Evolutionary conservation across 2,888 invertebrate species (phyloP).

Genomic region (Gandaritis pyraliata): DNA sequence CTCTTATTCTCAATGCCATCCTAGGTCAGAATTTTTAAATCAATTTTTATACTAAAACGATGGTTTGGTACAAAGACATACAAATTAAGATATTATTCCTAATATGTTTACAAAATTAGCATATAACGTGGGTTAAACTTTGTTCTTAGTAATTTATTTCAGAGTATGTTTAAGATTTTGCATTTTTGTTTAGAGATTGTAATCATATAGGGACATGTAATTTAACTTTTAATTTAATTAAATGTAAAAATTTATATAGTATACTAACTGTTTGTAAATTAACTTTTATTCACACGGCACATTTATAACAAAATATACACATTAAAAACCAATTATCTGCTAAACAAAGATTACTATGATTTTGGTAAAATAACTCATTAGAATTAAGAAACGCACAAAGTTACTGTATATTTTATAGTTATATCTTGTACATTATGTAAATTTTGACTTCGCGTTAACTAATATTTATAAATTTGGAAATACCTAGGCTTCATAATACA

Average conservation of each 20-base stretch:
- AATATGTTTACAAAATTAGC: constrained; percentile 74
- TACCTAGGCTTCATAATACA: constrained; percentile 17
- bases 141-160: constrained; percentile 76
- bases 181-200: constrained; percentile 73
- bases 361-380: constrained; percentile 24
- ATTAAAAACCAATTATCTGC: constrained; percentile 11
- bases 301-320: constrained; percentile 35
- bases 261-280: constrained; percentile 50
- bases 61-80: constrained; percentile 81
- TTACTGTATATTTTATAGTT: constrained; percentile 49
- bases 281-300: constrained; percentile 43
- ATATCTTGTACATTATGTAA: constrained; percentile 69
- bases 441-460: constrained; percentile 51
- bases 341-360: constrained; percentile 16
- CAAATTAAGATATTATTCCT: constrained; percentile 80
- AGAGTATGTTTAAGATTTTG: constrained; percentile 65
- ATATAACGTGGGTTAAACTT: constrained; percentile 55
- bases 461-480: constrained; percentile 16
- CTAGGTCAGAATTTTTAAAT: constrained; percentile 59
- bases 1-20: constrained; percentile 61
- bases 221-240: constrained; percentile 64
- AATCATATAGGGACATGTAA: constrained; percentile 67
- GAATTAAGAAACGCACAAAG: constrained; percentile 46
- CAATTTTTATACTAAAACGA: constrained; percentile 59
- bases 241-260: constrained; percentile 56